A percentile compares a stretch with the other conserved stretches of the same genome.
Conservation (phyloP, 2,888 invertebrate genomes). For the Microctonus brassicae region DNA sequence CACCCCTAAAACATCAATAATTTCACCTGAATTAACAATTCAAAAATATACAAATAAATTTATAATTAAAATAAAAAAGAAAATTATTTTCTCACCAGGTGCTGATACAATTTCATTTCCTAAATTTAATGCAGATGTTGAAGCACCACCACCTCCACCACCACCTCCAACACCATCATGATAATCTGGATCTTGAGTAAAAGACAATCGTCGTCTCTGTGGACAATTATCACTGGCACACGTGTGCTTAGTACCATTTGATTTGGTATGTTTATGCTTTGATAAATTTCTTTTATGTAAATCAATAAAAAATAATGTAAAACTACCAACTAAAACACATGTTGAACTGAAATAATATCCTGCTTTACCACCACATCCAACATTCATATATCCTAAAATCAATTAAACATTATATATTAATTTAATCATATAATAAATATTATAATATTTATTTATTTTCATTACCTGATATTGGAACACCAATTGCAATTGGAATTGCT, state of each 20-base stretch:
- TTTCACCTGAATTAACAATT: constrained; percentile 48
- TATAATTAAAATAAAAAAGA: not conserved
- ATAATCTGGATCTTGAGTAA: constrained; percentile 75
- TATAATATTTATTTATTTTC: constrained; percentile 7
- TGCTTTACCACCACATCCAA: constrained; percentile 81
- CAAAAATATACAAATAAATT: not conserved
- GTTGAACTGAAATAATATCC: constrained; percentile 89
- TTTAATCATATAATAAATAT: not conserved
- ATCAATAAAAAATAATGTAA: constrained; percentile 85
- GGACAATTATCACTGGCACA: constrained; percentile 74
- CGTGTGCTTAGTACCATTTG: constrained; percentile 73
- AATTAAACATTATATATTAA: not conserved
- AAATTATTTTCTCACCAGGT: constrained; percentile 51
- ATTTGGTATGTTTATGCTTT: constrained; percentile 78
- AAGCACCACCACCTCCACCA: constrained; percentile 70
- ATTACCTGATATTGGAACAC: constrained; percentile 85
- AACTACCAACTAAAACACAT: constrained; percentile 82
- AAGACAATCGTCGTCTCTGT: constrained; percentile 73
- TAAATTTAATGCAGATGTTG: constrained; percentile 74
- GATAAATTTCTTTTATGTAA: constrained; percentile 81
- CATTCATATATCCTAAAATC: constrained; percentile 81
- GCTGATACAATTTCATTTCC: constrained; percentile 71
- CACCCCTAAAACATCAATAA: constrained; percentile 53
- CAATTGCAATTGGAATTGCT: constrained; percentile 86
- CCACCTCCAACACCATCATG: constrained; percentile 70